Conservation (phyloP, 2,888 invertebrate genomes). For the Himalopsyche tibetana region DNA sequence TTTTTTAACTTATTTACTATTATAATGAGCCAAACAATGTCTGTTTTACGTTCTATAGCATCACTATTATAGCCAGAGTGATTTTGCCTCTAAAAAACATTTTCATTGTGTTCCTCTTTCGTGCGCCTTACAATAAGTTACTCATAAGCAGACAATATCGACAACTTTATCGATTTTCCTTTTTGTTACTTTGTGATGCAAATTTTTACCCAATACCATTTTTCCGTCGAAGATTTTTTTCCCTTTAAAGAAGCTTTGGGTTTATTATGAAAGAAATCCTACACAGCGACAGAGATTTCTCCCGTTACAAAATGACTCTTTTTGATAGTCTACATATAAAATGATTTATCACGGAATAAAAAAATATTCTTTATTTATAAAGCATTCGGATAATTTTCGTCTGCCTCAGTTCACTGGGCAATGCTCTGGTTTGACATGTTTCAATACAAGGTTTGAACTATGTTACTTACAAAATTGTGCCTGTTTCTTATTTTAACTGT, state of each 20-base stretch:
- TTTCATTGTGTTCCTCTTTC: conserved; percentile 18
- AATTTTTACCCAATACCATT: conserved; percentile 40
- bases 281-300: neutral
- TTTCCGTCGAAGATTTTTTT: conserved; percentile 11
- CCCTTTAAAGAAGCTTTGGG: conserved; percentile 26
- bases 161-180: conserved; percentile 42
- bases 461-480: too few species aligned
- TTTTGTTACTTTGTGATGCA: conserved; percentile 38
- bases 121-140: conserved; percentile 22
- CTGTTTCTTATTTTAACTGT: too few species aligned
- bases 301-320: conserved; percentile 6
- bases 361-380: neutral
- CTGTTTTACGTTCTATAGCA: neutral
- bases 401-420: too few species aligned
- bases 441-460: too few species aligned
- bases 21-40: conserved; percentile 19
- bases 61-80: neutral
- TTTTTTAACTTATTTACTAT: too few species aligned
- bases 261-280: conserved; percentile 12
- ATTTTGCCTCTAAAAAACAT: conserved; percentile 16
- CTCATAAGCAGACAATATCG: conserved; percentile 43
- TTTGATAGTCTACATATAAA: conserved; percentile 19
- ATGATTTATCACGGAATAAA: conserved; percentile 34
- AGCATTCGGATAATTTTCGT: too few species aligned
- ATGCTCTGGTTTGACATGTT: too few species aligned